phyloP scores from a whole-genome alignment of 2,888 invertebrate species.

The Urechis unicinctus region DNA sequence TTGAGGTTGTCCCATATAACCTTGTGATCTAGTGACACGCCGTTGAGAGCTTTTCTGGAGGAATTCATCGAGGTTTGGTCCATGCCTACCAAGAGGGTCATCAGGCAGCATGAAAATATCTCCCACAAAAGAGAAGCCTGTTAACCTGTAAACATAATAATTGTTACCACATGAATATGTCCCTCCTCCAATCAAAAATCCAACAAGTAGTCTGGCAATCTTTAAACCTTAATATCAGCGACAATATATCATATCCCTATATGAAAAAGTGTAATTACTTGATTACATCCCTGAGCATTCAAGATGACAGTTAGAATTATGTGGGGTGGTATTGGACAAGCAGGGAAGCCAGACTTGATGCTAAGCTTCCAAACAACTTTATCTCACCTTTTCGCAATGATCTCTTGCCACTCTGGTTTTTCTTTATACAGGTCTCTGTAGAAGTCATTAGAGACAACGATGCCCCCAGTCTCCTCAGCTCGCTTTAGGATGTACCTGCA shows the following conservation, averaged over 20 bases:
- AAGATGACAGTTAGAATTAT: not conserved
- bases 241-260: too few species aligned
- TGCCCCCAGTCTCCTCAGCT: constrained; percentile 39
- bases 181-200: too few species aligned
- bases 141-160: too few species aligned
- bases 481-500: constrained; percentile 68
- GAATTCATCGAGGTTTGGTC: constrained; percentile 66
- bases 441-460: constrained; percentile 93
- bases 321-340: too few species aligned
- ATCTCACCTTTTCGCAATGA: constrained; percentile 73
- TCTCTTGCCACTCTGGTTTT: constrained; percentile 75
- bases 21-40: constrained; percentile 70
- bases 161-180: too few species aligned
- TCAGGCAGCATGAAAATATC: too few species aligned
- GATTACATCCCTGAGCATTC: too few species aligned
- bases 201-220: too few species aligned
- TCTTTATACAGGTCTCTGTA: constrained; percentile 79
- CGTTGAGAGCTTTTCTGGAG: too few species aligned
- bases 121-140: too few species aligned
- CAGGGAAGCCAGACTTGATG: not conserved
- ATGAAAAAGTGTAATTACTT: too few species aligned
- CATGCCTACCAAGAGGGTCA: constrained; percentile 69
- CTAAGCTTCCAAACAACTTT: not conserved
- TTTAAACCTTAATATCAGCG: too few species aligned
- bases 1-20: constrained; percentile 60